These are phyloP conservation scores for Aratinga solstitialis DNA, from an alignment of 2,797 vertebrate genomes.

Conservation along the genomic window DNA sequence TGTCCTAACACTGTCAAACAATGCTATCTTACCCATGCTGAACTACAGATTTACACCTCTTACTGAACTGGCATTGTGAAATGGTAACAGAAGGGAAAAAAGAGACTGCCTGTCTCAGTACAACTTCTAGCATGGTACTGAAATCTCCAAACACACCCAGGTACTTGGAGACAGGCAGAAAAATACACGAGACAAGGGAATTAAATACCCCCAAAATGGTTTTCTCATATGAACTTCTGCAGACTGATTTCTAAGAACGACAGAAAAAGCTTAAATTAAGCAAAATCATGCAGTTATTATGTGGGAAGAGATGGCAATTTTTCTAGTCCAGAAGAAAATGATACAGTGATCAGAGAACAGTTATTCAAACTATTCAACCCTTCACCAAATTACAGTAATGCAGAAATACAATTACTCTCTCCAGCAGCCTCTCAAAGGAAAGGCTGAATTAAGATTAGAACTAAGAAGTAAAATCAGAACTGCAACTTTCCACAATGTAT, in stretches of 20 bases:
- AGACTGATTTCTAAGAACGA: neutral
- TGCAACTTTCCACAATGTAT: neutral
- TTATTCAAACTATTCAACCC: neutral
- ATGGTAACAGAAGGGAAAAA: neutral
- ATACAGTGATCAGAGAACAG: neutral
- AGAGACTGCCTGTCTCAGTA: neutral
- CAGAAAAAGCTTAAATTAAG: neutral
- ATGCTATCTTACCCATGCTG: neutral
- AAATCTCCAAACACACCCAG: neutral
- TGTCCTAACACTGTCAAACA: neutral
- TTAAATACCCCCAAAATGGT: neutral
- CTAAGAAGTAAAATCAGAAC: neutral
- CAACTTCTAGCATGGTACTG: neutral
- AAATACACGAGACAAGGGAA: neutral
- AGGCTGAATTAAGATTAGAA: neutral
- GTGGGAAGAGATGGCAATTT: neutral
- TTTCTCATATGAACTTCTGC: neutral
- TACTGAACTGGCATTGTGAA: neutral
- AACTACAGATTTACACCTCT: neutral
- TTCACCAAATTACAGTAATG: neutral
- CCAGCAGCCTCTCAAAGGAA: neutral
- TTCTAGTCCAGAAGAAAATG: neutral
- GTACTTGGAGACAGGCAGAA: neutral
- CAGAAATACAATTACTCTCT: constrained; percentile 16
- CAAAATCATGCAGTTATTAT: neutral